phyloP scores from a whole-genome alignment of 2,888 invertebrate species.

The Euphydryas editha region DNA sequence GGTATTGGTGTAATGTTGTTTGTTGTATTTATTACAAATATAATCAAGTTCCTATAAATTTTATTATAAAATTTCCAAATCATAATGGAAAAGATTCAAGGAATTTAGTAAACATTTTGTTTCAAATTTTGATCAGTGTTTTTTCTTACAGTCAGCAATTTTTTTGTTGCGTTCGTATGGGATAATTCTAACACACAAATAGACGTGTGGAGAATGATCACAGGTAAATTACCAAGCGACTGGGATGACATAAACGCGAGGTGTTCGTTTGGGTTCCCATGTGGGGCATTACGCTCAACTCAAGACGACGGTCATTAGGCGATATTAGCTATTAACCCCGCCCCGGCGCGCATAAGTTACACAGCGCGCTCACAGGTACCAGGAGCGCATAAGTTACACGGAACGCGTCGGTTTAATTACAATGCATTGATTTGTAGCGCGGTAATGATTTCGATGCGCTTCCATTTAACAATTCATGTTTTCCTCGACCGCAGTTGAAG shows the following conservation, averaged over 20 bases:
- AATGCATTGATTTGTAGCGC: constrained; percentile 17
- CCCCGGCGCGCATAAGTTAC: constrained; percentile 70
- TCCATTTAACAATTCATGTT: not conserved
- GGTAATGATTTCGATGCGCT: constrained; percentile 11
- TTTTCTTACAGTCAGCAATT: too few relatives aligned
- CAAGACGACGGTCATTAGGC: constrained; percentile 82
- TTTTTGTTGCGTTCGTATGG: too few relatives aligned
- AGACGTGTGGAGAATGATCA: constrained; percentile 47
- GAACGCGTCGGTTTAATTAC: constrained; percentile 33
- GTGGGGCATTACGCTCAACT: constrained; percentile 76
- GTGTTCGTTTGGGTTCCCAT: constrained; percentile 62
- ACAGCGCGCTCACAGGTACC: constrained; percentile 48
- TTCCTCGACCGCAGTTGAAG: not conserved
- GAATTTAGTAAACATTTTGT: too few relatives aligned
- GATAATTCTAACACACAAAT: constrained; percentile 27
- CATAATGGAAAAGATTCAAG: too few relatives aligned
- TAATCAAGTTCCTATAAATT: too few relatives aligned
- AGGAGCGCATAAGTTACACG: constrained; percentile 29
- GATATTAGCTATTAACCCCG: constrained; percentile 83
- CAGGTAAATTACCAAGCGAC: constrained; percentile 56
- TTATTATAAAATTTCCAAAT: too few relatives aligned
- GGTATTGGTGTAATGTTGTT: too few relatives aligned
- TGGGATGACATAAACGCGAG: constrained; percentile 54
- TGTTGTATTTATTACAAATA: too few relatives aligned
- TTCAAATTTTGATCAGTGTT: too few relatives aligned